Evolutionary conservation across 2,113 vertebrate species (phyloP).

Genomic region (Trichechus manatus): DNA sequence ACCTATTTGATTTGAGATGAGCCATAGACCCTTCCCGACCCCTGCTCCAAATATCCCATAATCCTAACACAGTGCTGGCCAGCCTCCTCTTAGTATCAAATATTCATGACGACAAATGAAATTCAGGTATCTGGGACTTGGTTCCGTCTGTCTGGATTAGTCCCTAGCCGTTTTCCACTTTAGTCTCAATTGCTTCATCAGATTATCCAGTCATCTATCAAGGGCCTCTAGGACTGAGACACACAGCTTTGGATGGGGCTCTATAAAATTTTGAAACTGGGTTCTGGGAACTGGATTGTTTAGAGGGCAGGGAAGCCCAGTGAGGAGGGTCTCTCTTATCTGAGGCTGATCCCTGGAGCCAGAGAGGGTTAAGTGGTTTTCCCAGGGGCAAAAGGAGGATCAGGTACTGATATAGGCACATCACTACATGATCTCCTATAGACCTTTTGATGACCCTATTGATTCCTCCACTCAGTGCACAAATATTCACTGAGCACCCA

Average conservation of each 20-base stretch:
- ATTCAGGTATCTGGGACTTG: neutral
- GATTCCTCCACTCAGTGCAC: neutral
- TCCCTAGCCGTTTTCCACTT: neutral
- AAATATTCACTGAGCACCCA: neutral
- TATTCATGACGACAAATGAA: neutral
- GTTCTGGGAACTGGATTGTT: neutral
- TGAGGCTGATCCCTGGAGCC: neutral
- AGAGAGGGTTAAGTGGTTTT: neutral
- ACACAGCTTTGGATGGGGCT: neutral
- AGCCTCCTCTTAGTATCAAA: neutral
- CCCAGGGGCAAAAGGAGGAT: neutral
- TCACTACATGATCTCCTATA: neutral
- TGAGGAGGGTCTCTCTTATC: neutral
- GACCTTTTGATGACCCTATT: neutral
- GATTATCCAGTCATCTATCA: neutral
- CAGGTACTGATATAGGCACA: neutral
- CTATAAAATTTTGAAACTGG: neutral
- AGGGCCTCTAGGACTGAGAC: too few species aligned
- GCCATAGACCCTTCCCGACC: neutral
- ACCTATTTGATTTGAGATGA: neutral
- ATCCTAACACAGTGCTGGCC: neutral
- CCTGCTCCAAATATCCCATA: neutral
- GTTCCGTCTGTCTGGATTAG: neutral
- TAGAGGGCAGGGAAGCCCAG: neutral
- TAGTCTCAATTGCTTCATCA: neutral